Evolutionary conservation across 2,888 invertebrate species (phyloP).

Genomic region (Drosophila austrosaltans): DNA sequence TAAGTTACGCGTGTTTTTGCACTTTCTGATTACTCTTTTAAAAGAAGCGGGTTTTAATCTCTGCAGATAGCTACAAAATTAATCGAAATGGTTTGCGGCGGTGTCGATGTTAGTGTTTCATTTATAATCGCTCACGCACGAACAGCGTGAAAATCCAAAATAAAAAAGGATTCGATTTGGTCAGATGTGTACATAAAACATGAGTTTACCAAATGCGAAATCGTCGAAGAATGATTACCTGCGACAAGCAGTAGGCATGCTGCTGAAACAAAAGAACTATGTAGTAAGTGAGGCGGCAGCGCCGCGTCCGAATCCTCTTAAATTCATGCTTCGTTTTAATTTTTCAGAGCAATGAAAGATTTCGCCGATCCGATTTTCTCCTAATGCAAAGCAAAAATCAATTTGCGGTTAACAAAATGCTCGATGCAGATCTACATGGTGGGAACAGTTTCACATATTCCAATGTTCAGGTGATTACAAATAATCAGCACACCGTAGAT

Average conservation of each 20-base stretch:
- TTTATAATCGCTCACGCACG: too few relatives aligned
- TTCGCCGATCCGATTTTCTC: conserved; percentile 85
- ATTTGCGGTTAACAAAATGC: conserved; percentile 88
- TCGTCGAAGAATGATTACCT: conserved; percentile 79
- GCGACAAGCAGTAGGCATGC: conserved; percentile 77
- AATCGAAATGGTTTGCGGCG: too few relatives aligned
- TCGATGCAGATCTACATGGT: conserved; percentile 89
- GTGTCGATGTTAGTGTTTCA: too few relatives aligned
- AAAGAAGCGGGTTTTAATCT: too few relatives aligned
- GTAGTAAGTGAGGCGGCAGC: conserved; percentile 68
- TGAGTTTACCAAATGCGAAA: conserved; percentile 70
- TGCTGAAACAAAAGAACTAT: conserved; percentile 82
- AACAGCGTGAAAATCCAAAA: background rate
- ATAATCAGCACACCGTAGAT: conserved; percentile 89
- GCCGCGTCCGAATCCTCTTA: background rate
- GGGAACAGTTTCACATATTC: conserved; percentile 91
- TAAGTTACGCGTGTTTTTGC: too few relatives aligned
- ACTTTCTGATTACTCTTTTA: too few relatives aligned
- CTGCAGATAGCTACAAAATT: too few relatives aligned
- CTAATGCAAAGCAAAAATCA: conserved; percentile 87
- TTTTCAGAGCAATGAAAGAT: conserved; percentile 86
- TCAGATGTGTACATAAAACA: conserved; percentile 29
- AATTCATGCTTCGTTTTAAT: conserved; percentile 18
- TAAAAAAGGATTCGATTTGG: background rate
- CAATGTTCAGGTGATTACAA: conserved; percentile 86